These are phyloP conservation scores for Poecile atricapillus DNA, from an alignment of 2,113 vertebrate species.

Conservation along the genomic window DNA sequence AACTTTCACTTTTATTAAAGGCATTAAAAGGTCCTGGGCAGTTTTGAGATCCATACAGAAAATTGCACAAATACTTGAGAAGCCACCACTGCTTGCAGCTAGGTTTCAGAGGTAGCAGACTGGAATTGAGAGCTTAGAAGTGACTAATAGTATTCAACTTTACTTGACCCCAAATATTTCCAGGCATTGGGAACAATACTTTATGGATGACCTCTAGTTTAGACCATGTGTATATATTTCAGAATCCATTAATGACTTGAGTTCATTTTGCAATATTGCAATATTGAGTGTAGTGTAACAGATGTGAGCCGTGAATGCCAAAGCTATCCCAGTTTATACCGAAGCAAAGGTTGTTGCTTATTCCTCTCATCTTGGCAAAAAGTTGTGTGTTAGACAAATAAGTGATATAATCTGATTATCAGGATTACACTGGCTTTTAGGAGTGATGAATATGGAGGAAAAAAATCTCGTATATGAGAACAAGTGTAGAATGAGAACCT, in stretches of 20 bases:
- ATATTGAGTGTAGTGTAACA: neutral
- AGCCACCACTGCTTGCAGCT: neutral
- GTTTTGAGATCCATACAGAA: neutral
- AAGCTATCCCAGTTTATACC: neutral
- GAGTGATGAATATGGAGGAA: neutral
- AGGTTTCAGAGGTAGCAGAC: neutral
- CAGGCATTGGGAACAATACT: neutral
- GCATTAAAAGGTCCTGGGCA: neutral
- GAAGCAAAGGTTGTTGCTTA: neutral
- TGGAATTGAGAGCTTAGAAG: neutral
- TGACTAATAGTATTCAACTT: constrained; percentile 7
- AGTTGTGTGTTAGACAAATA: neutral
- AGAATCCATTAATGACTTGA: neutral
- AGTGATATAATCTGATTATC: neutral
- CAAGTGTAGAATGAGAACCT: neutral
- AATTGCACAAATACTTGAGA: neutral
- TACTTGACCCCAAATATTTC: neutral
- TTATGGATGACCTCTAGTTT: neutral
- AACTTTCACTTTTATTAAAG: neutral
- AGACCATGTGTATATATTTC: neutral
- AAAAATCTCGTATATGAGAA: neutral
- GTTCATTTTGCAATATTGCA: neutral
- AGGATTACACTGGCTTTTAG: neutral
- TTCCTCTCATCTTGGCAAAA: neutral
- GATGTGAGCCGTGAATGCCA: neutral